These are phyloP conservation scores for Nesoenas mayeri DNA, from an alignment of 2,113 vertebrate species.

Conservation along the genomic window DNA sequence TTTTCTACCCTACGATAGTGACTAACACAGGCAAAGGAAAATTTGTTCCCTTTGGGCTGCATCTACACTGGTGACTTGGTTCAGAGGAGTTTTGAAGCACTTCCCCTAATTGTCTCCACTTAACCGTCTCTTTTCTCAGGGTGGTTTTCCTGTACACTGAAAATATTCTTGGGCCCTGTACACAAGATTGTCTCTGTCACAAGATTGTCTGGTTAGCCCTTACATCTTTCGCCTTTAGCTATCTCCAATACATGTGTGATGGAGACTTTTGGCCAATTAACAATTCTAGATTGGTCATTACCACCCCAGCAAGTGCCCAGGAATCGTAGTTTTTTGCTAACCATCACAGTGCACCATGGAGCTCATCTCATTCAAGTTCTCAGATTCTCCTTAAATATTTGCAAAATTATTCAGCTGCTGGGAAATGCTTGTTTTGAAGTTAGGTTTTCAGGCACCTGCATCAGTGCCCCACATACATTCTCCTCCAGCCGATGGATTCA, in stretches of 20 bases:
- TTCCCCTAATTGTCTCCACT: not conserved
- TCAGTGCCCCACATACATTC: not conserved
- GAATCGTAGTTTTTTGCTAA: not conserved
- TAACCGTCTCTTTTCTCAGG: not conserved
- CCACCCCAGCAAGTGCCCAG: not conserved
- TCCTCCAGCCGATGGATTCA: not conserved
- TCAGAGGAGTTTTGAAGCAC: not conserved
- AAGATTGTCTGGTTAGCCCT: not conserved
- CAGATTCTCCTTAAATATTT: not conserved
- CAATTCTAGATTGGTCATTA: not conserved
- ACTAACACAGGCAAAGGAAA: not conserved
- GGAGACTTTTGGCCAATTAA: not conserved
- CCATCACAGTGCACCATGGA: not conserved
- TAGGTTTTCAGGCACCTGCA: not conserved
- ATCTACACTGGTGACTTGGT: not conserved
- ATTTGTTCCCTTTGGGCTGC: not conserved
- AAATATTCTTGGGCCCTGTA: not conserved
- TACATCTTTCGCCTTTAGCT: not conserved
- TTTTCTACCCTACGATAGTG: fast-evolving
- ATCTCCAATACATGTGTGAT: not conserved
- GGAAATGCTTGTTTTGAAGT: not conserved
- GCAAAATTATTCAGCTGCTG: not conserved
- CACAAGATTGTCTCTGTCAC: not conserved
- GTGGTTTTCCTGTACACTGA: not conserved
- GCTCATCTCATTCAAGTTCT: not conserved